A percentile compares a stretch with the other conserved stretches of the same genome.
phyloP scores from a whole-genome alignment of 2,113 vertebrate genomes.

The Spea bombifrons region DNA sequence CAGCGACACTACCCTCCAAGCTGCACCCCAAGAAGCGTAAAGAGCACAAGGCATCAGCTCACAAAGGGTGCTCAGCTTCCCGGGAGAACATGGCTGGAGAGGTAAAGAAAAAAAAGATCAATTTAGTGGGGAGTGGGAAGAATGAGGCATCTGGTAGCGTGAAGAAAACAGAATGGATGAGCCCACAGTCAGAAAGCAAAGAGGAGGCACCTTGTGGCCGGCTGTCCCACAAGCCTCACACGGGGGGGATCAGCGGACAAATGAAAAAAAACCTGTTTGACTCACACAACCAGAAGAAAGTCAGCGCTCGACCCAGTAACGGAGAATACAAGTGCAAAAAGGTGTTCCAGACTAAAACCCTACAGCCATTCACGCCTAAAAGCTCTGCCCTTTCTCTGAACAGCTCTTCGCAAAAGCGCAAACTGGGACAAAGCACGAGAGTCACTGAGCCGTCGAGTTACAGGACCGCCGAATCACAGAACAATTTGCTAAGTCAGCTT shows the following conservation, averaged over 20 bases:
- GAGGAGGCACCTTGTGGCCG: constrained; percentile 77
- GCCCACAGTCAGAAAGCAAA: constrained; percentile 66
- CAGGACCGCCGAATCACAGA: constrained; percentile 91
- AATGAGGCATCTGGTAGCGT: constrained; percentile 56
- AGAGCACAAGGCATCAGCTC: constrained; percentile 66
- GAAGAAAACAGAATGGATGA: constrained; percentile 66
- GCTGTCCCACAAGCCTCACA: constrained; percentile 67
- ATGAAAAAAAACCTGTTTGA: constrained; percentile 68
- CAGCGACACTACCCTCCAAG: constrained; percentile 46
- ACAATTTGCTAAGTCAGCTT: constrained; percentile 91
- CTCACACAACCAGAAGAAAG: constrained; percentile 70
- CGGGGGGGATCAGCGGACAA: constrained; percentile 62
- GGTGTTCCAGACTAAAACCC: constrained; percentile 67
- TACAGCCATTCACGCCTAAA: constrained; percentile 74
- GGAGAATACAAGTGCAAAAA: constrained; percentile 76
- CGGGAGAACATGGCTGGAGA: constrained; percentile 75
- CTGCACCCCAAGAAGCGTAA: constrained; percentile 74
- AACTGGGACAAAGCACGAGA: constrained; percentile 67
- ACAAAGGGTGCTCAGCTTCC: constrained; percentile 66
- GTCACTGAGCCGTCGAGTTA: constrained; percentile 67
- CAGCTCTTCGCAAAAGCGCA: constrained; percentile 70
- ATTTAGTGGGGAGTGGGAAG: constrained; percentile 54
- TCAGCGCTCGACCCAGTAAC: constrained; percentile 65
- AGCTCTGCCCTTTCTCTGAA: constrained; percentile 66
- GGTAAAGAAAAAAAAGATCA: constrained; percentile 74